These are phyloP conservation scores for Pampus argenteus DNA, from an alignment of 2,797 vertebrate genomes.

Conservation along the genomic window DNA sequence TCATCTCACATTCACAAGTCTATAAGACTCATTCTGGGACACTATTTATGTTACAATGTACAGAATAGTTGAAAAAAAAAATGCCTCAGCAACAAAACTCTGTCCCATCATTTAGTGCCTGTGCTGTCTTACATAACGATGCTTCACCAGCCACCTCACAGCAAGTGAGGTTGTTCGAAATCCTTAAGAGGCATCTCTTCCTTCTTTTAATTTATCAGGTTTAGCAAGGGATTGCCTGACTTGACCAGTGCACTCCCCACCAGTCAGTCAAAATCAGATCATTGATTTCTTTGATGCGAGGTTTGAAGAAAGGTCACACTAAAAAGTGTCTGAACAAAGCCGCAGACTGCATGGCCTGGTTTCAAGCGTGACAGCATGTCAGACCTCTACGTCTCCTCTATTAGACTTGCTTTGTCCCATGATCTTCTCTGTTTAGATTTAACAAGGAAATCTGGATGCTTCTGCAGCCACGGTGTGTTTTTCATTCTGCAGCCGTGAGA, in stretches of 20 bases:
- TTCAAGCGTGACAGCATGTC: conserved; percentile 63
- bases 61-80: conserved; percentile 60
- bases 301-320: conserved; percentile 53
- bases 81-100: conserved; percentile 60
- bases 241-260: conserved; percentile 58
- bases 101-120: conserved; percentile 61
- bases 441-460: conserved; percentile 65
- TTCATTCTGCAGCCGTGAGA: conserved; percentile 59
- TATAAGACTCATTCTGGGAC: conserved; percentile 48
- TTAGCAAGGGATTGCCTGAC: conserved; percentile 54
- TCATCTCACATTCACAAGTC: conserved; percentile 39
- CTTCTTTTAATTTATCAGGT: conserved; percentile 62
- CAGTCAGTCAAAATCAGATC: conserved; percentile 65
- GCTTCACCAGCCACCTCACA: conserved; percentile 65
- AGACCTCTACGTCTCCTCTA: conserved; percentile 61
- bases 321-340: conserved; percentile 62
- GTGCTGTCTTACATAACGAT: conserved; percentile 70
- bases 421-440: conserved; percentile 62
- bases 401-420: conserved; percentile 56
- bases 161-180: conserved; percentile 57
- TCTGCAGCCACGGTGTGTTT: conserved; percentile 51
- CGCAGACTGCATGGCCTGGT: conserved; percentile 47
- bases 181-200: conserved; percentile 57
- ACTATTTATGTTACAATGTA: conserved; percentile 51
- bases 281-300: conserved; percentile 67